A percentile compares a stretch with the other conserved stretches of the same genome.
These are phyloP conservation scores for Dicaeum eximium DNA, from an alignment of 2,113 vertebrate species.

Conservation along the genomic window DNA sequence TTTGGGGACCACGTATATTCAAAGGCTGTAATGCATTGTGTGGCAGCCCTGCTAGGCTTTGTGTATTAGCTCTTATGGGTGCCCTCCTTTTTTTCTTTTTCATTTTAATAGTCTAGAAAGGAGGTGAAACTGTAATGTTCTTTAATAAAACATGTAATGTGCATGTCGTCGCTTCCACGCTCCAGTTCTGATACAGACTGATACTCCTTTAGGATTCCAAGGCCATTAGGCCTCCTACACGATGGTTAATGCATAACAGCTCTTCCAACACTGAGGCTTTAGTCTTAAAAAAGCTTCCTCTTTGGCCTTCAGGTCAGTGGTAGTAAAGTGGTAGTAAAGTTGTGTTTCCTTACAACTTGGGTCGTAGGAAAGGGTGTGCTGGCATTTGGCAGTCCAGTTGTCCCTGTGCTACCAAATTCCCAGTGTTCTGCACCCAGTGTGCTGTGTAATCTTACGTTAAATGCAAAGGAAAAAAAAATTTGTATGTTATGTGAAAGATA, in stretches of 20 bases:
- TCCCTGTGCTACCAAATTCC: not conserved
- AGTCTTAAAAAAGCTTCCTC: not conserved
- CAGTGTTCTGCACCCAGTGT: fast-evolving
- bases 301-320: too few species aligned
- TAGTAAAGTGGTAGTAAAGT: too few species aligned
- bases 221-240: not conserved
- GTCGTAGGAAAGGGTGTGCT: not conserved
- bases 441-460: not conserved
- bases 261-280: fast-evolving
- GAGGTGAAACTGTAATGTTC: not conserved
- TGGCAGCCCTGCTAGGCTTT: not conserved
- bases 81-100: not conserved
- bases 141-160: not conserved
- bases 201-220: not conserved
- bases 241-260: not conserved
- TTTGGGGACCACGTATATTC: fast-evolving
- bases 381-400: not conserved
- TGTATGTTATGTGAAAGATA: not conserved
- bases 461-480: too few species aligned
- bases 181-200: fast-evolving
- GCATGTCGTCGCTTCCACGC: fast-evolving
- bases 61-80: fast-evolving
- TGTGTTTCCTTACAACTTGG: not conserved
- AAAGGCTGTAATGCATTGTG: fast-evolving
- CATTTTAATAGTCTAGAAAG: not conserved